Conservation (phyloP, 2,113 vertebrate genomes). For the Serinus canaria region DNA sequence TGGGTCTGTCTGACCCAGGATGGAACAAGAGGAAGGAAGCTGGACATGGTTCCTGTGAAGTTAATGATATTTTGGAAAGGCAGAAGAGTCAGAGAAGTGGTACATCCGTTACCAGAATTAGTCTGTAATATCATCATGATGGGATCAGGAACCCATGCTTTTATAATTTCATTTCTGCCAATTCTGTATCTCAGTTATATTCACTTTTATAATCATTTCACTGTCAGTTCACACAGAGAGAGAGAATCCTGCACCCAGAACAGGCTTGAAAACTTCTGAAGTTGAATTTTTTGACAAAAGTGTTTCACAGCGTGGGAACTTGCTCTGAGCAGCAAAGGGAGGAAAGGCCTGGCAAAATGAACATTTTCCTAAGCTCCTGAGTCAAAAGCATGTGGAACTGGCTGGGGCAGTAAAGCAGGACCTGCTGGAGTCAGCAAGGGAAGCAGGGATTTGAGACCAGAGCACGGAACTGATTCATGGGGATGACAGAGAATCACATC, state of each 20-base stretch:
- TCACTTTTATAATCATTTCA: neutral
- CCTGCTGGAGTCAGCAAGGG: slow-evolving; percentile 1
- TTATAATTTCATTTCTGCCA: neutral
- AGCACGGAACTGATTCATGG: neutral
- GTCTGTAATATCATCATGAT: neutral
- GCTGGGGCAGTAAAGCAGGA: slow-evolving; percentile 45
- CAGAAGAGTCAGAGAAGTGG: neutral
- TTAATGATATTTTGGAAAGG: neutral
- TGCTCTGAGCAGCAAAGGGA: slow-evolving; percentile 1
- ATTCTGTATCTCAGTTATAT: neutral
- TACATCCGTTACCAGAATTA: neutral
- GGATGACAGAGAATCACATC: neutral
- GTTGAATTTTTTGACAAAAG: neutral
- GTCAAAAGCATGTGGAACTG: slow-evolving; percentile 19
- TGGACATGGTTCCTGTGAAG: neutral
- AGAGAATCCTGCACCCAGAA: neutral
- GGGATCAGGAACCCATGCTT: neutral
- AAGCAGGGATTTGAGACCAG: neutral
- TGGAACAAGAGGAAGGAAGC: neutral
- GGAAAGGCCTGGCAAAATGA: neutral
- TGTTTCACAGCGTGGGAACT: neutral
- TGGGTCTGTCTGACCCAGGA: neutral
- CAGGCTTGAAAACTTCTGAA: neutral
- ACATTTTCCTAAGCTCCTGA: slow-evolving; percentile 23
- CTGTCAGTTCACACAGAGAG: neutral